A percentile compares a stretch with the other conserved stretches of the same genome.
Evolutionary conservation across 1,140 invertebrate species (phyloP).

Genomic region (Spodoptera frugiperda): DNA sequence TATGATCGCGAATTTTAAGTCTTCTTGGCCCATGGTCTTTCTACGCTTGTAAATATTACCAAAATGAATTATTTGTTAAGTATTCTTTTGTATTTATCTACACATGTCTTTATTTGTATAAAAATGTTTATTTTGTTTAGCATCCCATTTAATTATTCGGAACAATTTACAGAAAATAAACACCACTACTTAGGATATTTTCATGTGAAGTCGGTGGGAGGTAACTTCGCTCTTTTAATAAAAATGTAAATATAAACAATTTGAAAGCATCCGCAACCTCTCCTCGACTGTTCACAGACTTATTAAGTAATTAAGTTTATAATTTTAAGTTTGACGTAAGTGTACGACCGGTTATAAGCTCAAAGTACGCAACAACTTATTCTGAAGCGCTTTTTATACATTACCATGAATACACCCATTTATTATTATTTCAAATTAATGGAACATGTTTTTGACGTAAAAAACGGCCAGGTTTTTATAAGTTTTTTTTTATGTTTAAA

Average conservation of each 20-base stretch:
- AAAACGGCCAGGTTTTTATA: constrained; percentile 9
- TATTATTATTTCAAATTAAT: constrained; percentile 28
- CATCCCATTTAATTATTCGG: too few relatives aligned
- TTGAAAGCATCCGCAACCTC: not conserved
- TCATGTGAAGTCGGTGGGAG: not conserved
- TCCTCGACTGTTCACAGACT: not conserved
- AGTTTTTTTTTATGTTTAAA: not conserved
- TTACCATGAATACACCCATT: not conserved
- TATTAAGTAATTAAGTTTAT: constrained; percentile 8
- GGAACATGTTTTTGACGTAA: not conserved
- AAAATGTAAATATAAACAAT: not conserved
- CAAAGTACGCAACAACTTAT: constrained; percentile 23
- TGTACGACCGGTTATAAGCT: not conserved
- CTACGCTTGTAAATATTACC: too few relatives aligned
- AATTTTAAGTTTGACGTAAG: constrained; percentile 13
- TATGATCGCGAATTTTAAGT: too few relatives aligned
- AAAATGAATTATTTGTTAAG: too few relatives aligned
- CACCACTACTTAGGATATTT: too few relatives aligned
- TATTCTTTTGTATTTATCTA: too few relatives aligned
- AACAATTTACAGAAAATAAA: too few relatives aligned
- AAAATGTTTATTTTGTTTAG: too few relatives aligned
- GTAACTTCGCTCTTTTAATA: not conserved
- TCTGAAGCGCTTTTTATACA: not conserved
- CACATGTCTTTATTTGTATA: too few relatives aligned
- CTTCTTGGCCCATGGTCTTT: too few relatives aligned